These are phyloP conservation scores for Stegophylla sp. DNA, from an alignment of 2,888 invertebrate species.

Conservation along the genomic window DNA sequence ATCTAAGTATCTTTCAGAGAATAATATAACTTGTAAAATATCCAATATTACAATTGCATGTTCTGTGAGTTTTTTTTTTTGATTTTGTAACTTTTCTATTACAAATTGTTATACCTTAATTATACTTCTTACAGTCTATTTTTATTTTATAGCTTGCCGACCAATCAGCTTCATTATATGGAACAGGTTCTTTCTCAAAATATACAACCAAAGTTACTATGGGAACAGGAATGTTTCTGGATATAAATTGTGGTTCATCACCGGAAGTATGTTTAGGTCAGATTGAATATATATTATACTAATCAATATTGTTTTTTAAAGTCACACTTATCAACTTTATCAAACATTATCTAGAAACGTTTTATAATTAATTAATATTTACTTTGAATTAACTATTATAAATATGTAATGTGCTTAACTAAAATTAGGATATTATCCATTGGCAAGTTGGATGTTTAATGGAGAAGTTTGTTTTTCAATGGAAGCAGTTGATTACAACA, in stretches of 20 bases:
- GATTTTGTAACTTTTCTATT: neutral
- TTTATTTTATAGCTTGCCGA: constrained; percentile 75
- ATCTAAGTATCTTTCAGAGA: constrained; percentile 70
- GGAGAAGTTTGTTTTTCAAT: constrained; percentile 75
- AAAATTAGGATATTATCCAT: constrained; percentile 78
- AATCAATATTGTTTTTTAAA: neutral
- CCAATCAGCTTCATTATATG: constrained; percentile 88
- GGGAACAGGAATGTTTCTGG: constrained; percentile 90
- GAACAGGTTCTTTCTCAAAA: constrained; percentile 78
- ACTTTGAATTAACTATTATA: too few species aligned
- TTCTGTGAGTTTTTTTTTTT: constrained; percentile 70
- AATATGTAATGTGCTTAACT: neutral
- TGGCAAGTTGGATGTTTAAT: constrained; percentile 83
- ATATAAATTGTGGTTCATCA: constrained; percentile 77
- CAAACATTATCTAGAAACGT: neutral
- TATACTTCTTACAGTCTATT: constrained; percentile 11
- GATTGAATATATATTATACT: constrained; percentile 3
- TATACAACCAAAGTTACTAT: constrained; percentile 87
- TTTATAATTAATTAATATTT: neutral
- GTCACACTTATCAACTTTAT: neutral
- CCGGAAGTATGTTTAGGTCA: constrained; percentile 59
- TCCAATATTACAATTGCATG: constrained; percentile 79
- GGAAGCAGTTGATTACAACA: constrained; percentile 88
- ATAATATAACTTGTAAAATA: constrained; percentile 71
- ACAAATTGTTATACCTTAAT: neutral